Base-by-base conservation (phyloP, 2,888 invertebrate genomes). In the Drosophila cognata region DNA sequence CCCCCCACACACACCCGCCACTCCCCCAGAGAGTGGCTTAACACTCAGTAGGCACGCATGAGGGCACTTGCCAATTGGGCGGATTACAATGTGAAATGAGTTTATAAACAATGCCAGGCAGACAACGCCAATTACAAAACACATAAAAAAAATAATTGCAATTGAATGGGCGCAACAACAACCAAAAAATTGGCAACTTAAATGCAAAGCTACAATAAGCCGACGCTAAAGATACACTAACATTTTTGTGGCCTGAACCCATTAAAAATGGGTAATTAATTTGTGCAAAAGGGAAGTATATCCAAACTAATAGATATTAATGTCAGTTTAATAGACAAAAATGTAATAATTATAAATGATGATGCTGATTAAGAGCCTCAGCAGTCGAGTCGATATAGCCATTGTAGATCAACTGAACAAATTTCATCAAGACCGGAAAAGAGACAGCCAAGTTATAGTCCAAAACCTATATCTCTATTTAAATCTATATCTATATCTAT, bases 41-140 rank as follows among this genome's bases (percentile, higher is more conserved):
- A 68, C 69, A 74, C 83, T 73, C 75, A 72, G 65, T 82, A 74
- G 84, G 72, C 87, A 88, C 77, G 81, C 82, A 82, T 84, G 80
- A 71, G 64, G 68, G 63, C 74, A 67, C 70, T 63, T 81, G 85
- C 88, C 89, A 89, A 88, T 88, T 88, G 80, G 82, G 77, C 77
- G 89, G 89, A 88, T 88, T 89, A 88, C 85, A 89, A 78, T 76
- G 76, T 82, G 79, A 88, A 88, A 88, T 89, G 88, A 85, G 89
- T 88, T 88, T 89, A 88, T 88, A 88, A 88, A 89, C 88, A 85
- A 89, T 74, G 75, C 71, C 58, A 70, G 57, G 48, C 88, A 81
- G 78, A 82, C 73, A 77, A 38, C 64, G 75, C 75, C 81, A 82
- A 82, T 82, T 80, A 72, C 61, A 69, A 67, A 70, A 16, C 25